Evolutionary conservation across 2,888 invertebrate species (phyloP), one percentile per base, ranked within the genome.

Genomic region (Eustalomyia histrio): DNA sequence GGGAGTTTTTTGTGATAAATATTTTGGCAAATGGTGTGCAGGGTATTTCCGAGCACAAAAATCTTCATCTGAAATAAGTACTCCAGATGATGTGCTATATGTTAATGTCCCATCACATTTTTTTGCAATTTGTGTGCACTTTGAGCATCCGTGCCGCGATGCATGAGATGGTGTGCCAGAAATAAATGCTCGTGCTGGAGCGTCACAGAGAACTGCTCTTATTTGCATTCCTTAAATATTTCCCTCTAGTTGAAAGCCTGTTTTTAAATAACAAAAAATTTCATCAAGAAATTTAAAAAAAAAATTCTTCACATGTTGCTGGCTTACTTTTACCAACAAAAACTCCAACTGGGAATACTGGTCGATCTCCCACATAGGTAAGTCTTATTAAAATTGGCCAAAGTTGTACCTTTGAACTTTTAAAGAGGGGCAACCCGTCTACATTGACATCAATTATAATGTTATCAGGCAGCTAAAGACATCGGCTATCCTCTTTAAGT

Each of bases 261-360:
- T n/a, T n/a, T n/a, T n/a, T n/a, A n/a, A n/a, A n/a, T n/a, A n/a
- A n/a, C n/a, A 69, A 47, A 50, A 69, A 55, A 69, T 69, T 69
- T 69, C 33, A 43, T 58, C 58, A 58, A 58, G 47, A 57, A 69
- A 69, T 58, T 69, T 69, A 7, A 12, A 69, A 29, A n/a, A 69
- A 47, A 69, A 50, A 69, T 50, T 71, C 52, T 60, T 60, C 60
- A 52, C 60, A 71, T 52, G 47, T 58, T 58, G 24, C 58, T 58
- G 69, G 69, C 52, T 71, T 60, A 71, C 60, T 71, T 71, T 71
- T 71, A 52, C 61, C 71, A 61, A 61, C 52, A 71, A 71, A 71
- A 61, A 71, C 61, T 60, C 71, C 61, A 71, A 71, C 61, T 71
- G 39, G 61, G 53, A 71, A 71, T 71, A 71, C 53, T 71, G 61